Base-by-base conservation (phyloP, 2,113 vertebrate genomes). In the Lepidiolamprologus cunningtoni region DNA sequence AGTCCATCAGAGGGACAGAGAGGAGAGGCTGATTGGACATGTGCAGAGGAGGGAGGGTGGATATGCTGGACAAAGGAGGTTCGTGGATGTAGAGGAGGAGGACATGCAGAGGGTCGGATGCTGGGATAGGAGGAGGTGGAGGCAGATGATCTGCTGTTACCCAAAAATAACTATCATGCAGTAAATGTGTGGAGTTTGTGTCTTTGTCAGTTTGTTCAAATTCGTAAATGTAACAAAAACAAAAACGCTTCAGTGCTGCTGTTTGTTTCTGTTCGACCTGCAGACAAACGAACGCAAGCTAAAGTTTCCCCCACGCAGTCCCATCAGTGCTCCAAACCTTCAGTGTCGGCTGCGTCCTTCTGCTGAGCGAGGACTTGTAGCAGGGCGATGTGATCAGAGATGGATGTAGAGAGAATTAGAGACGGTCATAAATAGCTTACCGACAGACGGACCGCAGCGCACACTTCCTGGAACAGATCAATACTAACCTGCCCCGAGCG, bases 381-480 rank as follows among this genome's bases (percentile, higher is more conserved):
- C 40, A 23, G 13, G 21, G 12, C 5, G 37, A 68, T 21, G 63
- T 40, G 63, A 68, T 68, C 63, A 8, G 35, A 0, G 13, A 71
- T 40, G 82, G 40, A 68, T 6, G 50, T 42, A 80, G 73, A 21
- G 71, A 81, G 80, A 55, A 84, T 71, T 82, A 26, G 68, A 83
- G 61, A 9, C 2, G 13, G 12, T 86, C 86, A 87, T 89, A 89
- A 94, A 93, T 45, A 88, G 55, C 89, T 52, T 86, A 83, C 33
- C 5, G 81, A 68, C 86, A 82, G 85, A 55, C 79, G 73, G 73
- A 89, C 66, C 47, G 21, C 82, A 80, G 88, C 26, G 2, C 55
- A 47, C 82, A 76, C 88, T 91, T 89, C 91, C 78, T 57, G 19
- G 82, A 89, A 81, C 85, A 13, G 89, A 91, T 94, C 91, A 35